These are phyloP conservation scores for Zaprionus nigranus DNA, from an alignment of 1,140 invertebrate genomes.

Conservation along the genomic window DNA sequence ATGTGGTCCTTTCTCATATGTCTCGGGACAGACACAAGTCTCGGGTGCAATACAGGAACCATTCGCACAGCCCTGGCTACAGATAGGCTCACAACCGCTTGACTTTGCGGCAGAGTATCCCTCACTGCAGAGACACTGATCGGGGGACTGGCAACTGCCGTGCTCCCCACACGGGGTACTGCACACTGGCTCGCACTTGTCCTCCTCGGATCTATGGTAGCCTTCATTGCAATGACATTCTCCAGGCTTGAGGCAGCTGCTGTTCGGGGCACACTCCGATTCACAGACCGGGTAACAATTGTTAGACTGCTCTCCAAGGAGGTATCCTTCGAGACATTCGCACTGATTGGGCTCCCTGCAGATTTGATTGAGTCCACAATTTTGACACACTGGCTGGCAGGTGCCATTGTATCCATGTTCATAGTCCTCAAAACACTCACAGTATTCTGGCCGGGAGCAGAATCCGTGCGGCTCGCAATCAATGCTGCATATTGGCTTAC, in stretches of 20 bases:
- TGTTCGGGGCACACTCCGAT: slow-evolving; percentile 39
- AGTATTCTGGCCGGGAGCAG: slow-evolving; percentile 56
- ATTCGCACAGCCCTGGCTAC: slow-evolving; percentile 85
- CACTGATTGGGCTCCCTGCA: slow-evolving; percentile 86
- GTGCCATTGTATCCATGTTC: background rate
- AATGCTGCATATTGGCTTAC: slow-evolving; percentile 24
- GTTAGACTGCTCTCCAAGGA: slow-evolving; percentile 58
- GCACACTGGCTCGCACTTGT: slow-evolving; percentile 85
- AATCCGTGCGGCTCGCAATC: slow-evolving; percentile 54
- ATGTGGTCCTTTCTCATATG: slow-evolving; percentile 1
- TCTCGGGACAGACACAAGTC: slow-evolving; percentile 83
- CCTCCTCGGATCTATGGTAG: slow-evolving; percentile 42
- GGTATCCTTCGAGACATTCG: slow-evolving; percentile 86
- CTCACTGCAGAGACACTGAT: slow-evolving; percentile 35
- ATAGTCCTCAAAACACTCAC: slow-evolving; percentile 71
- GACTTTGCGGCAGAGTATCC: slow-evolving; percentile 42
- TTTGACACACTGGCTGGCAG: slow-evolving; percentile 85
- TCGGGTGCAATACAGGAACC: slow-evolving; percentile 86
- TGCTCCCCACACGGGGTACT: slow-evolving; percentile 43
- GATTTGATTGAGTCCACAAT: slow-evolving; percentile 85
- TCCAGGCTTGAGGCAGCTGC: slow-evolving; percentile 43
- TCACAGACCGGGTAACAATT: slow-evolving; percentile 61
- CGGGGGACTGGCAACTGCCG: slow-evolving; percentile 33
- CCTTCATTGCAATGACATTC: slow-evolving; percentile 79
- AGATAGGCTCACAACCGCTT: slow-evolving; percentile 85